Evolutionary conservation across 23 tunicate species (phyloP).

Genomic region (Oikopleura dioica): DNA sequence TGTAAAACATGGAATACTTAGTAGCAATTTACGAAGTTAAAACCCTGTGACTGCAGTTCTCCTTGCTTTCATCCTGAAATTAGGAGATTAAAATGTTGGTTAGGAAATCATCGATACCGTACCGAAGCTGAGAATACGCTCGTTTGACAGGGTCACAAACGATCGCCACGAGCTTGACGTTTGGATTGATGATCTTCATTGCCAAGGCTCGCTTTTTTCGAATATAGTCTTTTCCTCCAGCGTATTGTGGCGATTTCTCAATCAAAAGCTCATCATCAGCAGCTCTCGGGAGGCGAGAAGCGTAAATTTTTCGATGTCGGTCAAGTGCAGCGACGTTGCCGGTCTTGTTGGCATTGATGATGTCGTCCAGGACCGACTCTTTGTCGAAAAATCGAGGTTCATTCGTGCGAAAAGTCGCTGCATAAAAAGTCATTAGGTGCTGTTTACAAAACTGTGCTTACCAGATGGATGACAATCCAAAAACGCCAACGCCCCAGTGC

Average conservation of each 20-base stretch:
- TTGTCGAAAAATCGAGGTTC: constrained; percentile 9
- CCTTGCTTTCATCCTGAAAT: not conserved
- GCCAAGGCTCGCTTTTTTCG: not conserved
- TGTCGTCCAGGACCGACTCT: not conserved
- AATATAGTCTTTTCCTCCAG: not conserved
- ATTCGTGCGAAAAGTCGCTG: not conserved
- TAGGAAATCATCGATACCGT: not conserved
- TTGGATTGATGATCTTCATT: constrained; percentile 15
- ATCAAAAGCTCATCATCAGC: constrained; percentile 20
- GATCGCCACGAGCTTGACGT: constrained; percentile 23
- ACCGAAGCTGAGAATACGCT: constrained; percentile 17
- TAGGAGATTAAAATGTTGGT: not conserved
- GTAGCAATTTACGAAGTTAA: not conserved
- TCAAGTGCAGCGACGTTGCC: not conserved
- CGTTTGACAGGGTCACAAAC: constrained; percentile 36
- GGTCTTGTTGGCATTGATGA: not conserved
- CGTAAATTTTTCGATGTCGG: not conserved
- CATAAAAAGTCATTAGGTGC: too few species aligned
- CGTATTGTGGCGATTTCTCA: constrained; percentile 36
- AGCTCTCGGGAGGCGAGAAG: constrained; percentile 16
- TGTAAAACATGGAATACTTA: not conserved
- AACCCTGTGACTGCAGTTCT: not conserved
- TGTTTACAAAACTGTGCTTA: too few species aligned
- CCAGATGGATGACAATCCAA: constrained; percentile 14
- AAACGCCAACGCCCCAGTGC: constrained; percentile 34